Base-by-base conservation (phyloP, 1,140 invertebrate species). In the Drosophila subobscura region DNA sequence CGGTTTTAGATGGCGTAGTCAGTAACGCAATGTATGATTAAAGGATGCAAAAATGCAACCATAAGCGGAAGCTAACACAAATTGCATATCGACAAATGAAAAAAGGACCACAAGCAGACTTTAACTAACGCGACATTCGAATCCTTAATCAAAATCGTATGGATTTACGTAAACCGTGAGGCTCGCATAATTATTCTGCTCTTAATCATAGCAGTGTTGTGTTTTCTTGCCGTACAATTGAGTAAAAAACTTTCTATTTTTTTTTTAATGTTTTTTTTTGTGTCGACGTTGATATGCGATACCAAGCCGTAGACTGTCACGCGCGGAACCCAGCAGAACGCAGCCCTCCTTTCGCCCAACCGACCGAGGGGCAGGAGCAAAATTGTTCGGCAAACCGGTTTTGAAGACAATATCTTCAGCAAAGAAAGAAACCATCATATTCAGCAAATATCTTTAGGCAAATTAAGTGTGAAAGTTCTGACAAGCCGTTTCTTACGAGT, bases 391-490 rank as follows among this genome's bases (percentile, higher is more conserved):
- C 8, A 33, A 73, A 73, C 71, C 46, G 14, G 46, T 73, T 73
- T 25, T 4, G 3, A 4, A 52, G 22, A 29, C 22, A 47, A 56
- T 22, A 22, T 27, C 23, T 16, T 40, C 23, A 29, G 47, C 44
- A 57, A n/a, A 23, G 44, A 46, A 55, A 29, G 16, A 46, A 76
- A 53, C 56, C 47, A 41, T 29, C 63, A 67, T 63, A 14, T 20
- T 57, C 44, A 8, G 12, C 41, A 55, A 72, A 70, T 56, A 61
- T 40, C 80, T 74, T 27, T 16, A 14, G 80, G 79, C 79, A 47
- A 74, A 57, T 70, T 79, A 79, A 72, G 72, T 77, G 54, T 52
- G 59, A 54, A 54, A 56, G 55, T 57, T 59, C 8, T 12, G 12
- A 37, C 8, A 42, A 56, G 63, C 29, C 23, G 27, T 44, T 27